phyloP scores from a whole-genome alignment of 2,113 vertebrate species.

The Galemys pyrenaicus region DNA sequence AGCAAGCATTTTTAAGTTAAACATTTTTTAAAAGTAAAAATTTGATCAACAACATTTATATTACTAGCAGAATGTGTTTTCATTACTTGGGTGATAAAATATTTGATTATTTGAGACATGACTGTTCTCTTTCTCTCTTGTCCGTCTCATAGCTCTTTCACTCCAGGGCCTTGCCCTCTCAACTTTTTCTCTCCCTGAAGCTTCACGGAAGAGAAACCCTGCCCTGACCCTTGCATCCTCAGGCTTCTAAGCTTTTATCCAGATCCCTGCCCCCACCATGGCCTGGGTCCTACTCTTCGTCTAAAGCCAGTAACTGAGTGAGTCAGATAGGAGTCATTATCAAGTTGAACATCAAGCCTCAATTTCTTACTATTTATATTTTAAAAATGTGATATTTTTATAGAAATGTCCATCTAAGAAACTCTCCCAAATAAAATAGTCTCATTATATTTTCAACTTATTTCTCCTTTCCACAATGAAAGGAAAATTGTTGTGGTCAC shows the following conservation, averaged over 20 bases:
- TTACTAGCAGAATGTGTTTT: conserved; percentile 69
- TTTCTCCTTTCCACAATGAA: conserved; percentile 40
- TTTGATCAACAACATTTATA: conserved; percentile 81
- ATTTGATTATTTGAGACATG: neutral
- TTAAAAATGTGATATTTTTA: neutral
- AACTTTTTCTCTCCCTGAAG: neutral
- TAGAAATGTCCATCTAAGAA: conserved; percentile 31
- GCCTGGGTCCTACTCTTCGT: neutral
- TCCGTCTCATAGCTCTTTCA: neutral
- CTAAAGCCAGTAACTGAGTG: neutral
- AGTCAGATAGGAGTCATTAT: neutral
- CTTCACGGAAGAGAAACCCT: neutral
- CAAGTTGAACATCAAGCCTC: neutral
- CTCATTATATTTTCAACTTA: conserved; percentile 8
- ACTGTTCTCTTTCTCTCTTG: conserved; percentile 22
- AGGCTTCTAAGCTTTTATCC: conserved; percentile 29
- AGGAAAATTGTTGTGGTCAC: conserved; percentile 33
- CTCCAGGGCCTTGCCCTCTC: neutral
- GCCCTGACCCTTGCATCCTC: neutral
- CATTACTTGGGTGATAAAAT: conserved; percentile 46
- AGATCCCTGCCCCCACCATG: neutral
- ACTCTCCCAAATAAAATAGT: neutral
- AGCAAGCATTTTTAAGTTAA: conserved; percentile 82
- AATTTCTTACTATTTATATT: neutral
- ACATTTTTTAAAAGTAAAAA: conserved; percentile 82